Conservation (phyloP, 1,140 invertebrate species). For the Trachymyrmex cornetzi region DNA sequence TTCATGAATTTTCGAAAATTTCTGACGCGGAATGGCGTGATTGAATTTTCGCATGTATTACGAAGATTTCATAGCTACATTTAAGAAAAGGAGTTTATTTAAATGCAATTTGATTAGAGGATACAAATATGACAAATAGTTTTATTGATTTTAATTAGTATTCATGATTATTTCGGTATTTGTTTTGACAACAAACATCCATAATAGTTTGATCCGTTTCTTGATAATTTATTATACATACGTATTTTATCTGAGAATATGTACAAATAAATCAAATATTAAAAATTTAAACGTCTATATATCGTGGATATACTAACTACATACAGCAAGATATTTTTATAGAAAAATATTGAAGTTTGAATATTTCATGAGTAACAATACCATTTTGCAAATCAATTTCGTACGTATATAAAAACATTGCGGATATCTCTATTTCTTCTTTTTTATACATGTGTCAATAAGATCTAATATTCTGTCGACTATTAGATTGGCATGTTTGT, state of each 20-base stretch:
- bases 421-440: background rate
- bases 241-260: background rate
- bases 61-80: background rate
- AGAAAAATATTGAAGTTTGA: conserved; percentile 12
- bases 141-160: background rate
- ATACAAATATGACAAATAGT: background rate
- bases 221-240: background rate
- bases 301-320: background rate
- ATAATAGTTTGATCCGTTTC: background rate
- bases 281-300: background rate
- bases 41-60: conserved; percentile 15
- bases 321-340: background rate
- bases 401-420: background rate
- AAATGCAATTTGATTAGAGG: background rate
- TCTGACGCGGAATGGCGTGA: background rate
- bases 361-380: background rate
- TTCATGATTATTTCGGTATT: background rate
- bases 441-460: background rate
- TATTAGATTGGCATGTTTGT: background rate
- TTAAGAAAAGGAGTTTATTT: background rate
- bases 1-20: conserved; percentile 39
- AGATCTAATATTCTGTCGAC: background rate
- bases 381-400: conserved; percentile 20
- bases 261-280: background rate
- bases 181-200: background rate